phyloP scores from a whole-genome alignment of 2,888 invertebrate genomes.

The Tipula vernalis region DNA sequence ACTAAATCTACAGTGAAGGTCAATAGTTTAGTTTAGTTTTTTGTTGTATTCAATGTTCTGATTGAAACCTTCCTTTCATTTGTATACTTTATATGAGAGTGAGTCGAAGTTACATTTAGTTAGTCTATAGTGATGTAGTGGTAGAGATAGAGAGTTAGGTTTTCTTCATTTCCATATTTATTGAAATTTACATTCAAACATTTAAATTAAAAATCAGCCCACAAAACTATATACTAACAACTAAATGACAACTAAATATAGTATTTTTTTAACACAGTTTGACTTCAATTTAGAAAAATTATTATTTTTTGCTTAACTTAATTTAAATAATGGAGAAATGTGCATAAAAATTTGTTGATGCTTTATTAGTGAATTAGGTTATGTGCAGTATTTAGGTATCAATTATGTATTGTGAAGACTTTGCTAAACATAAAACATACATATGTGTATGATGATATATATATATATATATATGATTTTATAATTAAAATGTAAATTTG shows the following conservation, averaged over 20 bases:
- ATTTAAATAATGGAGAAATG: background rate
- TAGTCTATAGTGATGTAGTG: background rate
- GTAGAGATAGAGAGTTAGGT: background rate
- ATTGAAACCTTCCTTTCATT: conserved; percentile 10
- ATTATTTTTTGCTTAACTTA: background rate
- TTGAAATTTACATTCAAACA: background rate
- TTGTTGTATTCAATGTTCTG: background rate
- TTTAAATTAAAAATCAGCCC: background rate
- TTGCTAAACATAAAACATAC: too few relatives aligned
- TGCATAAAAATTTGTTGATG: background rate
- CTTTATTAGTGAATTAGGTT: background rate
- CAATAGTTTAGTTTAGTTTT: background rate
- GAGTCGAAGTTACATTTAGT: background rate
- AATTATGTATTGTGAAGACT: too few relatives aligned
- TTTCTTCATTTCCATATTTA: background rate
- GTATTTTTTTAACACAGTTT: background rate
- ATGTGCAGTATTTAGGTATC: too few relatives aligned
- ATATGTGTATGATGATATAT: too few relatives aligned
- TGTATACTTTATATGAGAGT: background rate
- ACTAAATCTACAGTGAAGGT: conserved; percentile 7
- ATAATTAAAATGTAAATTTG: too few relatives aligned
- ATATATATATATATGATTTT: too few relatives aligned
- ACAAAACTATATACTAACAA: background rate
- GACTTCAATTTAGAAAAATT: background rate
- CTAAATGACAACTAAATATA: background rate